Percentiles rank a stretch among this genome's conserved stretches.
Evolutionary conservation across 2,113 vertebrate species (phyloP).

Genomic region (Grallaria varia): DNA sequence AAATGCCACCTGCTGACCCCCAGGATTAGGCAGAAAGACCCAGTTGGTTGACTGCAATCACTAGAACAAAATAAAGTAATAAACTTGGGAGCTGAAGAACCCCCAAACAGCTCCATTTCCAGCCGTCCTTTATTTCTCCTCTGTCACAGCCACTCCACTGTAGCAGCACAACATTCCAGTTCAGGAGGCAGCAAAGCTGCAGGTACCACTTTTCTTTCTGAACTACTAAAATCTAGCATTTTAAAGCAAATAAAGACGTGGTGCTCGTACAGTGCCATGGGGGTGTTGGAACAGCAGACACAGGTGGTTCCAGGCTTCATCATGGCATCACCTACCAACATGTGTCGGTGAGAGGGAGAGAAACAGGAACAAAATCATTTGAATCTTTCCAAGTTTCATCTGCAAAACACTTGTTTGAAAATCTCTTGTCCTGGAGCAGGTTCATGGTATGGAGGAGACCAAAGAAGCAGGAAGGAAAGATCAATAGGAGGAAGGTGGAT

Average conservation of each 20-base stretch:
- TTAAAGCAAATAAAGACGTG: not conserved
- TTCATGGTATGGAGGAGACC: not conserved
- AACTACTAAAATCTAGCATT: not conserved
- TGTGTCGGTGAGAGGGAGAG: not conserved
- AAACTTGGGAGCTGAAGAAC: too few relatives aligned
- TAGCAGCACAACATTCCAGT: not conserved
- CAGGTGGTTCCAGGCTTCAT: accelerated
- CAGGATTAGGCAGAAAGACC: accelerated
- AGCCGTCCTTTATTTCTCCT: not conserved
- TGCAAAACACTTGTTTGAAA: not conserved
- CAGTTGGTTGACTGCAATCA: not conserved
- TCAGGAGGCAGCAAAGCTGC: not conserved
- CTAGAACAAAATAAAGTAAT: accelerated
- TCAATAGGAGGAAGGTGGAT: not conserved
- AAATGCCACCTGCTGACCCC: not conserved
- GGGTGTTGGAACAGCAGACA: not conserved
- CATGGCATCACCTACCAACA: not conserved
- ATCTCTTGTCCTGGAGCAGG: not conserved
- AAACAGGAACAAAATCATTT: not conserved
- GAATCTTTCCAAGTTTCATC: not conserved
- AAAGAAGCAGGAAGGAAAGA: not conserved
- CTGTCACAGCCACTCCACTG: not conserved
- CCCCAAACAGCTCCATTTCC: not conserved
- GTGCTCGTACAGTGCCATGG: not conserved
- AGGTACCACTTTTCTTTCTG: not conserved